These are phyloP conservation scores for Lontra canadensis DNA, from an alignment of 2,113 vertebrate species.

Conservation along the genomic window DNA sequence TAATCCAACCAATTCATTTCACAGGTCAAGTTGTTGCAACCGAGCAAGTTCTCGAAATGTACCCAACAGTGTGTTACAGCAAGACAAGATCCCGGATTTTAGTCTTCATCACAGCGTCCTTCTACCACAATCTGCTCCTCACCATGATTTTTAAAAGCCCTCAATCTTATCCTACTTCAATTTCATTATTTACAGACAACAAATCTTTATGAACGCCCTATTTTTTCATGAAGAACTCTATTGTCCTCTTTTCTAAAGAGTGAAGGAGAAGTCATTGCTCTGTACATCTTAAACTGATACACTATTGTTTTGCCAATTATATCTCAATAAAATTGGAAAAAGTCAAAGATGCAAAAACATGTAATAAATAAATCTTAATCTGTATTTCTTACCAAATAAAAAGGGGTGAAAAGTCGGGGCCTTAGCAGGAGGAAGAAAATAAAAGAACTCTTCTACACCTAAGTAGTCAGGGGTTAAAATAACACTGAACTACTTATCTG, in stretches of 20 bases:
- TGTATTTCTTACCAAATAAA: neutral
- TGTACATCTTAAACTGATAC: neutral
- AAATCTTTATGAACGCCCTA: neutral
- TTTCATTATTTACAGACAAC: neutral
- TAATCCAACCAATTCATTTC: neutral
- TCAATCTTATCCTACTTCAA: neutral
- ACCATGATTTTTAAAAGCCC: neutral
- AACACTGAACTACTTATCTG: neutral
- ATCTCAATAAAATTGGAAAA: neutral
- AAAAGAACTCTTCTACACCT: neutral
- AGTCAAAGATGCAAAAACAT: neutral
- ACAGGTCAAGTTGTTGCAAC: neutral
- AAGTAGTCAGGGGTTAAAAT: neutral
- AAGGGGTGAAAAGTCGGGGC: neutral
- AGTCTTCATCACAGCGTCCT: neutral
- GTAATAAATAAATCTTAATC: neutral
- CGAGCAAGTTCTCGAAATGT: neutral
- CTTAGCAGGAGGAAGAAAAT: neutral
- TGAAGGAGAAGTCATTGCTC: neutral
- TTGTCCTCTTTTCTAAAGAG: neutral
- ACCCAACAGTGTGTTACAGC: neutral
- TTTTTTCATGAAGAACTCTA: neutral
- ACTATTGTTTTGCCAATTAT: neutral
- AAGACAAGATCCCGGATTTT: neutral
- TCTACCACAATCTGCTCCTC: neutral